Base-by-base conservation (phyloP, 2,888 invertebrate species). In the Scelioninae gen. 2 region DNA sequence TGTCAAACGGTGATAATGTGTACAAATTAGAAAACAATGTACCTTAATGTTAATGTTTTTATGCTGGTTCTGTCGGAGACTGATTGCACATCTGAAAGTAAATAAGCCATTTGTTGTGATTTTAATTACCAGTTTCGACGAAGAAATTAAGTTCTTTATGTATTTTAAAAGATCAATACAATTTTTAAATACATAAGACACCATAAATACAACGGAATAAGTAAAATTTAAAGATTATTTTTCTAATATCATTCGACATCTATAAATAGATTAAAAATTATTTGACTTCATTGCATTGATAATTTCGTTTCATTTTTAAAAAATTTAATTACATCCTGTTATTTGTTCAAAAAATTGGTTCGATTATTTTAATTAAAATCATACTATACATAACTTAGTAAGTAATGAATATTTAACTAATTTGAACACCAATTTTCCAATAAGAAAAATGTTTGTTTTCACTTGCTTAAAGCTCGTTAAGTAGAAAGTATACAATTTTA, bases 11-110 rank as follows among this genome's bases (percentile, higher is more conserved):
- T 33, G 58, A 10, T 67, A 67, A 67, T 35, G 28, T 31, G 28
- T 45, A 52, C 28, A 52, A 28, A 58, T 31, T 33, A 18, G 28
- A 50, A 52, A 52, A 68, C 68, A 58, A 58, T 57, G 43, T 43
- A 46, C 43, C 33, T 15, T 65, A 55, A 48, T 31, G 25, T 46
- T 46, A 15, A 28, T 9, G 2, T 28, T 41, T 45, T 46, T 46
- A 46, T 46, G 46, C 2, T 52, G 19, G 37, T 52, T 52, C 19
- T 11, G 11, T 11, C n/a, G 11, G 19, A 33, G 5, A 13, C 11
- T 25, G 25, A 28, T 52, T 13, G 45, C 45, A 11, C 11, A 19
- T 39, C 15, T 39, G 9, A 9, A 9, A 31, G 2, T 6, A 31
- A 4, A 48, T 13, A 48, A 25, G 31, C 9, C 6, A 15, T 10